These are phyloP conservation scores for Hylaeus volcanicus DNA, from an alignment of 1,140 invertebrate genomes.

Conservation along the genomic window DNA sequence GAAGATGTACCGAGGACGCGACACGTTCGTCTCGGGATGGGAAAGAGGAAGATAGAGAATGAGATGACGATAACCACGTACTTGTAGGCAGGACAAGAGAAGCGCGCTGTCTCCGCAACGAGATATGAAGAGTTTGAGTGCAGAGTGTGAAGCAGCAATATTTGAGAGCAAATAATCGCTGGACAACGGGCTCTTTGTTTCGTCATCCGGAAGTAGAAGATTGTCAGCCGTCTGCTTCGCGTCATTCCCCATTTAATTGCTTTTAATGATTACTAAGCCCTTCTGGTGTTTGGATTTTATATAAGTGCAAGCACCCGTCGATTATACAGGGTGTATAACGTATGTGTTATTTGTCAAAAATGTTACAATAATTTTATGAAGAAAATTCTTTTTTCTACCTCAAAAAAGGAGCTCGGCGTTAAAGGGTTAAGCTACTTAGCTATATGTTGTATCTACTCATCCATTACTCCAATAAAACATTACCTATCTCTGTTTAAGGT, in stretches of 20 bases:
- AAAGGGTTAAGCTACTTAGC: no score
- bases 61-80: background rate
- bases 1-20: background rate
- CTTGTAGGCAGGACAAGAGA: background rate
- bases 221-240: background rate
- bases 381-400: no score
- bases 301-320: background rate
- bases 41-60: background rate
- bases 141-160: constrained; percentile 10
- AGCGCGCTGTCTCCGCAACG: background rate
- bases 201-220: background rate
- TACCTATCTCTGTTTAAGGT: background rate
- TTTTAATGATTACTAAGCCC: background rate
- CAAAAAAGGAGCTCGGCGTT: no score
- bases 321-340: background rate
- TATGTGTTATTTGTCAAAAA: no score
- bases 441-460: no score
- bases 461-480: no score
- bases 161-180: constrained; percentile 9
- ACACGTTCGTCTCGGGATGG: background rate
- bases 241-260: background rate
- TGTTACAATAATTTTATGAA: no score
- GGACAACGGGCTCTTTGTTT: constrained; percentile 2
- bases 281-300: background rate
- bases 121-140: background rate